Percentiles rank a stretch among this genome's conserved stretches.
Evolutionary conservation across 2,797 vertebrate genomes (phyloP).

Genomic region (Hybognathus amarus): DNA sequence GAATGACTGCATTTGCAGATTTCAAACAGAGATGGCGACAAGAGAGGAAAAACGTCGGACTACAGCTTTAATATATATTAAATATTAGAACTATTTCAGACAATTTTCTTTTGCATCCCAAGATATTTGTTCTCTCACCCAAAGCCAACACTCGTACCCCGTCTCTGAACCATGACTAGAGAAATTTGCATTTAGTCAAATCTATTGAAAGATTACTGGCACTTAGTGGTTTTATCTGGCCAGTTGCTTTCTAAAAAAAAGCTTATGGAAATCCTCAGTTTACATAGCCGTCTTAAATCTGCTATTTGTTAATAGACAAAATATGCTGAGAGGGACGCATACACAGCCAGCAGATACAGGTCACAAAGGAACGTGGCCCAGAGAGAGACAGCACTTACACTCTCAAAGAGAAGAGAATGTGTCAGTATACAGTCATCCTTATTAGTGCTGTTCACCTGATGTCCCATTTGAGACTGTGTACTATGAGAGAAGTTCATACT

Average conservation of each 20-base stretch:
- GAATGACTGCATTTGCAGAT: no score
- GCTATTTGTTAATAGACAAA: slow-evolving; percentile 33
- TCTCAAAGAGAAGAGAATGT: not conserved
- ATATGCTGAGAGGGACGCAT: not conserved
- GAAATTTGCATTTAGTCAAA: slow-evolving; percentile 29
- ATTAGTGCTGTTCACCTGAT: slow-evolving; percentile 8
- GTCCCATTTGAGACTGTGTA: slow-evolving; percentile 26
- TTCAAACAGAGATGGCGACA: no score
- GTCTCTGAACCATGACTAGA: not conserved
- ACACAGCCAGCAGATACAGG: not conserved
- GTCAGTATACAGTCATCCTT: not conserved
- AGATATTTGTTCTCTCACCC: no score
- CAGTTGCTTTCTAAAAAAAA: slow-evolving; percentile 29
- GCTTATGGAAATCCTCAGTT: slow-evolving; percentile 39
- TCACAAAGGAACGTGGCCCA: not conserved
- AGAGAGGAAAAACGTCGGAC: no score
- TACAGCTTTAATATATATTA: no score
- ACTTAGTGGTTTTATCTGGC: slow-evolving; percentile 21
- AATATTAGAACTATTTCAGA: not conserved
- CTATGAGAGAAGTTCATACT: slow-evolving; percentile 20
- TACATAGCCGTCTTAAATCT: slow-evolving; percentile 31
- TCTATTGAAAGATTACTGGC: not conserved
- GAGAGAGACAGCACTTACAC: not conserved
- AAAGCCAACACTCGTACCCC: not conserved
- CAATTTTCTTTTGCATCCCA: not conserved